phyloP scores from a whole-genome alignment of 2,113 vertebrate genomes.

The Maylandia zebra region DNA sequence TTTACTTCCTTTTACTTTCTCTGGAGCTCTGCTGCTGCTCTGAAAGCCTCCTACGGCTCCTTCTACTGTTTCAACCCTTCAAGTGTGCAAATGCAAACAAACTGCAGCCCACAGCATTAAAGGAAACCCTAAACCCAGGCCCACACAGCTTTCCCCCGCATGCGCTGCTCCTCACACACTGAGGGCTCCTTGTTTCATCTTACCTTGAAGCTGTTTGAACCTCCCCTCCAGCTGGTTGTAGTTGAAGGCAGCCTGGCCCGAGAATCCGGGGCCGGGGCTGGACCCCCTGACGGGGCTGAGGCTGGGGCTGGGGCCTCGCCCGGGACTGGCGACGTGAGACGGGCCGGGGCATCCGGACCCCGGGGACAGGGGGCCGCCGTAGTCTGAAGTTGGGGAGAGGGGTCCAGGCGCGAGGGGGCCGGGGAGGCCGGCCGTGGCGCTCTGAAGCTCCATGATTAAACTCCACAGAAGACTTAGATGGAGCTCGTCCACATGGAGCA shows the following conservation, averaged over 20 bases:
- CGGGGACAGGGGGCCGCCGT: conserved; percentile 28
- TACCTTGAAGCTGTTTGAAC: conserved; percentile 97
- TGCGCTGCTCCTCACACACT: not conserved
- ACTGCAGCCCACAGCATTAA: not conserved
- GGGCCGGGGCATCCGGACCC: conserved; percentile 6
- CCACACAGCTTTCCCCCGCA: rapidly evolving
- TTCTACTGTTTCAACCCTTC: not conserved
- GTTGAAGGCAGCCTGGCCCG: conserved; percentile 84
- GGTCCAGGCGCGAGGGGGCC: conserved; percentile 71
- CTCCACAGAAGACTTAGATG: not conserved
- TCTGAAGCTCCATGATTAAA: conserved; percentile 85
- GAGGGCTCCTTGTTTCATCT: not conserved
- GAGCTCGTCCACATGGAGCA: not conserved
- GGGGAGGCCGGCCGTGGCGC: conserved; percentile 71
- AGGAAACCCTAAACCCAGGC: not conserved
- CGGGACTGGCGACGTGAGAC: not conserved
- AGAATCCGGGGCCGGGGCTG: conserved; percentile 66
- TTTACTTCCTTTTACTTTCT: not conserved
- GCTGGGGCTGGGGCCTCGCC: conserved; percentile 7
- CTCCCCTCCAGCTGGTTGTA: conserved; percentile 93
- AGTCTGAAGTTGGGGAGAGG: conserved; percentile 48
- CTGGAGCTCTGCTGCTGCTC: not conserved
- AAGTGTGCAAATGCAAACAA: not conserved
- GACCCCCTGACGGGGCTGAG: conserved; percentile 50
- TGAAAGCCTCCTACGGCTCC: not conserved